Conservation (phyloP, 53 echinoderm and acorn worm genomes). For the Luidia sarsii region DNA sequence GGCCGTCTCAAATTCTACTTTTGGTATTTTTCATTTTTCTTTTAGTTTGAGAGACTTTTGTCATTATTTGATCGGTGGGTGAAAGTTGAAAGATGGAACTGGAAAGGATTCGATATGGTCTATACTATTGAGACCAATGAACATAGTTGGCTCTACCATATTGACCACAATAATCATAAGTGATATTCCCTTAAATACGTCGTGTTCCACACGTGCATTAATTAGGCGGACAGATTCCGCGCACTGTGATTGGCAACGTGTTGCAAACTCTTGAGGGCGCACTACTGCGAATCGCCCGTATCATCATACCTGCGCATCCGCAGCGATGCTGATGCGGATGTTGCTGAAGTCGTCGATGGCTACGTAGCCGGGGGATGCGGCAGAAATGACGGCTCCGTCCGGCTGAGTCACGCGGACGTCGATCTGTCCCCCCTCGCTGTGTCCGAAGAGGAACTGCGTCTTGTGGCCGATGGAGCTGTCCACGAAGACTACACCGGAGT, state of each 20-base stretch:
- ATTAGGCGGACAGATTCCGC: neutral
- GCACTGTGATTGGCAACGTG: no score
- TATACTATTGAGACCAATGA: no score
- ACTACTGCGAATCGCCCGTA: no score
- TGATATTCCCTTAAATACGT: neutral
- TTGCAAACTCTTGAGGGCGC: no score
- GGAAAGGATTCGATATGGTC: no score
- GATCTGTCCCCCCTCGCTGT: neutral
- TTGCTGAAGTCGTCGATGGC: neutral
- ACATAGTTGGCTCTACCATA: no score
- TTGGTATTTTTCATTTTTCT: no score
- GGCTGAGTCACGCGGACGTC: constrained; percentile 40
- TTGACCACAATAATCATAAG: neutral
- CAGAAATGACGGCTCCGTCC: constrained; percentile 12
- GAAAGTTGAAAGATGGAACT: no score
- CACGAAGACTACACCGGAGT: constrained; percentile 15
- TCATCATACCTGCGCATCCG: constrained; percentile 41
- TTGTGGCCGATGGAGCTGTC: constrained; percentile 53
- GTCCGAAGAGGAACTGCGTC: constrained; percentile 56
- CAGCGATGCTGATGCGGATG: constrained; percentile 34
- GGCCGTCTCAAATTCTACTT: no score
- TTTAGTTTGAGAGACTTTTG: no score
- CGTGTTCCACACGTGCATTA: neutral
- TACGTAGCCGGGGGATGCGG: constrained; percentile 3
- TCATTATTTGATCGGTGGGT: no score